Evolutionary conservation across 1,140 invertebrate species (phyloP).

Genomic region (Cepaea nemoralis): DNA sequence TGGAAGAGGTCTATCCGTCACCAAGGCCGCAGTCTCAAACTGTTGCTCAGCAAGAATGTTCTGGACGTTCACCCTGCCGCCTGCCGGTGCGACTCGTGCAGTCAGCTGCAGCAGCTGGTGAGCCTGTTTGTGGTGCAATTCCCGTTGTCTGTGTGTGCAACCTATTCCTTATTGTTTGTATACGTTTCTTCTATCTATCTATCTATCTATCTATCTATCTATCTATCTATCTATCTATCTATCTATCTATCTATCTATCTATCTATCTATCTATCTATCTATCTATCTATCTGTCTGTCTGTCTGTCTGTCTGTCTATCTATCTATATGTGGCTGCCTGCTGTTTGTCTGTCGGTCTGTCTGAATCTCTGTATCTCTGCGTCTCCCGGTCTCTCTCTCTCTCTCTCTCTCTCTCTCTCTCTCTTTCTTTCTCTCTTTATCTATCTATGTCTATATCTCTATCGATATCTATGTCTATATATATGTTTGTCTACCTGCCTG

Average conservation of each 20-base stretch:
- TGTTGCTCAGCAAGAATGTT: slow-evolving; percentile 73
- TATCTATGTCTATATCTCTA: no score
- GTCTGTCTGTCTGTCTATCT: background rate
- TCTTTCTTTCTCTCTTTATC: background rate
- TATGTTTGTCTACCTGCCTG: no score
- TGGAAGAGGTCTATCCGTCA: slow-evolving; percentile 75
- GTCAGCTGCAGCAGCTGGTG: slow-evolving; percentile 54
- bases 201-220: slow-evolving; percentile 23
- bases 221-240: slow-evolving; percentile 23
- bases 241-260: slow-evolving; percentile 23
- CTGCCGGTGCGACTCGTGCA: slow-evolving; percentile 71
- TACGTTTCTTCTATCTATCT: background rate
- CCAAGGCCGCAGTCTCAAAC: slow-evolving; percentile 73
- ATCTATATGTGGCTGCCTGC: background rate
- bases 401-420: background rate
- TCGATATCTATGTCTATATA: no score
- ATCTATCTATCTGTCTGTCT: background rate
- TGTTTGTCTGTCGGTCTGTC: background rate
- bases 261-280: slow-evolving; percentile 9
- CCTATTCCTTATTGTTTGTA: no score
- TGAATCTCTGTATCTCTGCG: background rate
- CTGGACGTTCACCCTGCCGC: slow-evolving; percentile 71
- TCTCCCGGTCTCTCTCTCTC: background rate
- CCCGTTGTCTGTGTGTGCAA: no score
- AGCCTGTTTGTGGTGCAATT: slow-evolving; percentile 20